Evolutionary conservation across 2,888 invertebrate genomes (phyloP).

Genomic region (Limnephilus lunatus): DNA sequence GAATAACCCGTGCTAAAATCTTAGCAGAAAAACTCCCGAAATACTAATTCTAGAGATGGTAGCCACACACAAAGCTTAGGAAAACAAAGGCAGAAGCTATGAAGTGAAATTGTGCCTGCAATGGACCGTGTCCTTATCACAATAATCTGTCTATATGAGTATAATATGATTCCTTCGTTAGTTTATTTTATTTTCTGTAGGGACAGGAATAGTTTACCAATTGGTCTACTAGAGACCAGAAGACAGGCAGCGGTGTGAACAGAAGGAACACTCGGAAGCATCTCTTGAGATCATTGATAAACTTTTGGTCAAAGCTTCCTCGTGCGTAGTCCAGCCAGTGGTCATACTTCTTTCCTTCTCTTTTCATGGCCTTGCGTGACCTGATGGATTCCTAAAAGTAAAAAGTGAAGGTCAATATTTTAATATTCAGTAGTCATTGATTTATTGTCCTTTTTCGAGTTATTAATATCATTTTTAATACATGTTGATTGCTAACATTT

Average conservation of each 20-base stretch:
- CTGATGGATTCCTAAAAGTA: conserved; percentile 75
- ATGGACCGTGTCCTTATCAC: too few relatives aligned
- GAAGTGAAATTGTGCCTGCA: neutral
- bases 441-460: neutral
- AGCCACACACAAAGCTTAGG: neutral
- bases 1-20: neutral
- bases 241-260: conserved; percentile 91
- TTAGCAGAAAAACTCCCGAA: neutral
- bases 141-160: neutral
- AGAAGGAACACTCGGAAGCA: conserved; percentile 86
- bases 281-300: conserved; percentile 88
- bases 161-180: neutral
- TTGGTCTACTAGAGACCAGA: conserved; percentile 97
- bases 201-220: conserved; percentile 75
- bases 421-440: neutral
- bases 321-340: conserved; percentile 95
- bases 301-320: conserved; percentile 81
- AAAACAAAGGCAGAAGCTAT: neutral
- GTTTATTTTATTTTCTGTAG: neutral
- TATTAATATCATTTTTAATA: neutral
- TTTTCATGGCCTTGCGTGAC: conserved; percentile 67
- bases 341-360: conserved; percentile 38
- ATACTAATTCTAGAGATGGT: neutral
- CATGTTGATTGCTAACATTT: neutral
- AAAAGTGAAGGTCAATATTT: neutral